Evolutionary conservation across 2,888 invertebrate species (phyloP).

Genomic region (Branchellion lobata): DNA sequence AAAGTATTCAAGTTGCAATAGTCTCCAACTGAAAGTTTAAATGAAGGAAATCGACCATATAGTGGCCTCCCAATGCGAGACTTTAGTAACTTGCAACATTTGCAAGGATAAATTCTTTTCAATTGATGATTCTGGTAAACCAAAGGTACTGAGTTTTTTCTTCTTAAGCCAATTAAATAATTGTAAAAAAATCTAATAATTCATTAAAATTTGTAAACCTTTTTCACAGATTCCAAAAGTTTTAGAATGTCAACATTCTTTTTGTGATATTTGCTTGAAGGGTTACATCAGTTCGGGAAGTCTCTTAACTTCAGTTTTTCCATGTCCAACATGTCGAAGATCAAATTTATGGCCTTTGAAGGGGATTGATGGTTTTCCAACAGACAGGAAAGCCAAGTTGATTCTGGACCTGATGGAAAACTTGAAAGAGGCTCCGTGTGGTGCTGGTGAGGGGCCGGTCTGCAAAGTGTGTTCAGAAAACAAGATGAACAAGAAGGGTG

Average conservation of each 20-base stretch:
- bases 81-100: constrained; percentile 7
- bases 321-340: not conserved
- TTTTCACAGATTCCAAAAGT: constrained; percentile 17
- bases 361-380: constrained; percentile 2
- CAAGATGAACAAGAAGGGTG: not conserved
- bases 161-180: no score
- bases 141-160: not conserved
- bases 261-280: constrained; percentile 1
- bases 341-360: not conserved
- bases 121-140: not conserved
- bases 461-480: not conserved
- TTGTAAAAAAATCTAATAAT: no score
- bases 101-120: constrained; percentile 9
- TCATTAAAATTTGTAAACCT: no score
- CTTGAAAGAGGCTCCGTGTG: not conserved
- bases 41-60: not conserved
- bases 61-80: not conserved
- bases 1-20: no score
- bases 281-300: not conserved
- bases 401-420: not conserved
- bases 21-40: not conserved
- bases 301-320: not conserved
- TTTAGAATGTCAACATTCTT: constrained; percentile 8
- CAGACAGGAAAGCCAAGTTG: not conserved
- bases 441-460: not conserved